These are phyloP conservation scores for Lithophane ornitopus DNA, from an alignment of 2,888 invertebrate species.

Conservation along the genomic window DNA sequence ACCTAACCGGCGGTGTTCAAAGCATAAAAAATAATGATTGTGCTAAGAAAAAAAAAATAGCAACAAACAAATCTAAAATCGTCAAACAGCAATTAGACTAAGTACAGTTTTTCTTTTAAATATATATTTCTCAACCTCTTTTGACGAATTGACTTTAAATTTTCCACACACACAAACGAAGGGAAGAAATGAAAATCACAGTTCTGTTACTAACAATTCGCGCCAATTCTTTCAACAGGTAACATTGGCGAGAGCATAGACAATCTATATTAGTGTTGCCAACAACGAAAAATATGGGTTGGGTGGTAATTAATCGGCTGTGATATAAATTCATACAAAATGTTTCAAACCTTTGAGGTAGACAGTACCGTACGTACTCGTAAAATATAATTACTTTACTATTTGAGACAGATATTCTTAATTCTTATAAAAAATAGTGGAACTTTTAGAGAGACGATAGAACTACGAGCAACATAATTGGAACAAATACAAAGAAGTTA, in stretches of 20 bases:
- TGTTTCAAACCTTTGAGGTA: constrained; percentile 29
- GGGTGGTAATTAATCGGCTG: constrained; percentile 46
- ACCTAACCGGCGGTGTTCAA: constrained; percentile 71
- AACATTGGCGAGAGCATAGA: constrained; percentile 71
- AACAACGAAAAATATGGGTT: constrained; percentile 64
- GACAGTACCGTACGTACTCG: constrained; percentile 17
- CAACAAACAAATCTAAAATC: constrained; percentile 74
- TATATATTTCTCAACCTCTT: constrained; percentile 77
- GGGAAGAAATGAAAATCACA: constrained; percentile 80
- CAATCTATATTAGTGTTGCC: constrained; percentile 76
- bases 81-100: constrained; percentile 79
- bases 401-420: constrained; percentile 29
- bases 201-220: constrained; percentile 66
- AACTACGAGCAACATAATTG: constrained; percentile 18
- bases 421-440: constrained; percentile 4
- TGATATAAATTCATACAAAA: constrained; percentile 47
- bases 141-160: constrained; percentile 76
- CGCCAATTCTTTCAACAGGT: constrained; percentile 63
- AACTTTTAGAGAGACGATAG: constrained; percentile 37
- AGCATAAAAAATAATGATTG: constrained; percentile 76
- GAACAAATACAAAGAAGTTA: constrained; percentile 15
- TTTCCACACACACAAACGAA: constrained; percentile 60
- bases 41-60: constrained; percentile 78
- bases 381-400: constrained; percentile 20
- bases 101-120: constrained; percentile 76